Conservation (phyloP, 2,113 vertebrate species). For the Aspidoscelis tigris region DNA sequence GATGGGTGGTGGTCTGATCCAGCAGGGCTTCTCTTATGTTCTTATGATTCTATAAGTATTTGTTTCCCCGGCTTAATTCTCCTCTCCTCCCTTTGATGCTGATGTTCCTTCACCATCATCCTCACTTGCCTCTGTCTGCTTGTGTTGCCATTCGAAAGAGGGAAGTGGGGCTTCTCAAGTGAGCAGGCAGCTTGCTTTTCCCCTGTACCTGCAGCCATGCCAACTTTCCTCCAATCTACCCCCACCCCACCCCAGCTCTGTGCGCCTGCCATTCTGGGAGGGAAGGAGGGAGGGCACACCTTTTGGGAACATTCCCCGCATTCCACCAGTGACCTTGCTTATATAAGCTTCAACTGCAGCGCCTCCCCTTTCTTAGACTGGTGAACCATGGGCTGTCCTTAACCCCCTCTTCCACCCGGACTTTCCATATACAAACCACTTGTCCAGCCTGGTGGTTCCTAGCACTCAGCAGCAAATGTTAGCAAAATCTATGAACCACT, state of each 20-base stretch:
- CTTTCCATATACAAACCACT: background rate
- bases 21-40: too few relatives aligned
- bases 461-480: background rate
- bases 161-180: constrained; percentile 1
- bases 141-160: background rate
- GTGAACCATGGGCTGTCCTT: constrained; percentile 28
- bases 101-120: background rate
- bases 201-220: background rate
- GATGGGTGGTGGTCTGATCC: too few relatives aligned
- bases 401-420: background rate
- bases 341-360: constrained; percentile 54
- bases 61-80: too few relatives aligned
- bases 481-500: too few relatives aligned
- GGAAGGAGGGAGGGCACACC: constrained; percentile 40
- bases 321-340: constrained; percentile 69
- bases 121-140: constrained; percentile 1
- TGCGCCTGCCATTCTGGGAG: background rate
- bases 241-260: background rate
- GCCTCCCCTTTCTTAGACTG: constrained; percentile 40
- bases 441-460: background rate
- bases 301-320: constrained; percentile 67
- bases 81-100: background rate
- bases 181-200: constrained; percentile 33
- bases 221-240: constrained; percentile 24
- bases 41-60: background rate